Conservation (phyloP, 2,888 invertebrate species). For the Eumerus sabulonum region DNA sequence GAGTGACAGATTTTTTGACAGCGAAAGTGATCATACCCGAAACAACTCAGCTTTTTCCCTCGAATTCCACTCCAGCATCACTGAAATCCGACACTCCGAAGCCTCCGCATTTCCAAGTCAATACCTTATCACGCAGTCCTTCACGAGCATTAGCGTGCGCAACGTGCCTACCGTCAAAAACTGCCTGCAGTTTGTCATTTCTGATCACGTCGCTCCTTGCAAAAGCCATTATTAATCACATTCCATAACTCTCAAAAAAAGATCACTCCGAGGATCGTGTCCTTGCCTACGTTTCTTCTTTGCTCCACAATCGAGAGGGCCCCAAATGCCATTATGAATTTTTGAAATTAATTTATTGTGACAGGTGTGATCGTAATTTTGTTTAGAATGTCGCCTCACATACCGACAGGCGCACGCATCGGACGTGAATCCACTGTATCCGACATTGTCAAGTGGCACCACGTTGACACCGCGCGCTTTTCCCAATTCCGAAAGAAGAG, state of each 20-base stretch:
- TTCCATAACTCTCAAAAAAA: slow-evolving; percentile 20
- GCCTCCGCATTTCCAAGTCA: no score
- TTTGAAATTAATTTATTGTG: slow-evolving; percentile 60
- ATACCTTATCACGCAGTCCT: no score
- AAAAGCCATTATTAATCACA: slow-evolving; percentile 57
- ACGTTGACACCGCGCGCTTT: no score
- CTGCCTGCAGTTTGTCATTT: slow-evolving; percentile 15
- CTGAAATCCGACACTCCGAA: slow-evolving; percentile 28
- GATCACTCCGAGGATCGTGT: neutral
- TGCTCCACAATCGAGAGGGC: no score
- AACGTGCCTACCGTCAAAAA: neutral
- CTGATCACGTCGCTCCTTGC: slow-evolving; percentile 51
- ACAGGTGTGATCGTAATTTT: slow-evolving; percentile 65
- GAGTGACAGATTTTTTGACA: no score
- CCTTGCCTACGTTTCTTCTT: neutral
- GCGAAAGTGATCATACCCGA: no score
- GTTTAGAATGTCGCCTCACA: slow-evolving; percentile 45
- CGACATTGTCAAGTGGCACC: no score
- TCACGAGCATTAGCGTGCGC: neutral
- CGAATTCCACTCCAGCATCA: slow-evolving; percentile 12
- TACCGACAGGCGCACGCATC: neutral
- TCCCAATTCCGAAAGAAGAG: no score
- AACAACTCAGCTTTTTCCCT: neutral
- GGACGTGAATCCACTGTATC: slow-evolving; percentile 25
- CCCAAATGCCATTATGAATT: slow-evolving; percentile 43